Conservation (phyloP, 1,140 invertebrate genomes). For the Tetranychus cinnabarinus region DNA sequence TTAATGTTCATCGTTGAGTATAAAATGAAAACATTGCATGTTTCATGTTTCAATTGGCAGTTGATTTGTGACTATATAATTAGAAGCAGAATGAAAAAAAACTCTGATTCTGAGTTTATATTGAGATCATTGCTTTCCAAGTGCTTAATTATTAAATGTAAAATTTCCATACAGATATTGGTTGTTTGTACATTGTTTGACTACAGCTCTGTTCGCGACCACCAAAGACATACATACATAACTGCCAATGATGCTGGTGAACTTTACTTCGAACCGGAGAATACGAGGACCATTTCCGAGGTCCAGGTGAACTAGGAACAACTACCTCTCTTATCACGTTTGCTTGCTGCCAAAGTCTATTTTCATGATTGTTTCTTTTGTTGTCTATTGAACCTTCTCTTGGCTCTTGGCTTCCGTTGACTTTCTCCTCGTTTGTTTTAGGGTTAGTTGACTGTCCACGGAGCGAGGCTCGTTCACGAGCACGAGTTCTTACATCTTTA, state of each 20-base stretch:
- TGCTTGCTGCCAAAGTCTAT: conserved; percentile 1
- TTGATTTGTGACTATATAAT: too few relatives aligned
- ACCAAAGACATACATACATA: conserved; percentile 16
- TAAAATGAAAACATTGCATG: too few relatives aligned
- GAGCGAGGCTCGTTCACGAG: not conserved
- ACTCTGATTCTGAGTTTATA: not conserved
- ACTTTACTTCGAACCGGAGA: not conserved
- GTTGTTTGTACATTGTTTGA: conserved; percentile 12
- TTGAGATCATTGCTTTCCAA: not conserved
- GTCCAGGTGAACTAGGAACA: conserved; percentile 4
- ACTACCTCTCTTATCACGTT: conserved; percentile 7
- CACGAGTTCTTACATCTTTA: not conserved
- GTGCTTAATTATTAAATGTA: conserved; percentile 12
- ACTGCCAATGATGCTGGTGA: conserved; percentile 14
- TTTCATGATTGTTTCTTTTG: not conserved
- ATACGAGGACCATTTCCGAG: not conserved
- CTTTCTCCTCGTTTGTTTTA: too few relatives aligned
- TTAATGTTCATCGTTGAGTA: too few relatives aligned
- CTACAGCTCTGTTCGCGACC: conserved; percentile 12
- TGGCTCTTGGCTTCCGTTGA: too few relatives aligned
- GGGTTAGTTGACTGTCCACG: conserved; percentile 7
- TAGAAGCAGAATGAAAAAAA: not conserved
- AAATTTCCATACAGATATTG: conserved; percentile 16
- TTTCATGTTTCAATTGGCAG: too few relatives aligned
- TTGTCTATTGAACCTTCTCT: too few relatives aligned